Evolutionary conservation across 2,797 vertebrate genomes (phyloP), one percentile per base, ranked within the genome.

Genomic region (Chiloscyllium punctatum): DNA sequence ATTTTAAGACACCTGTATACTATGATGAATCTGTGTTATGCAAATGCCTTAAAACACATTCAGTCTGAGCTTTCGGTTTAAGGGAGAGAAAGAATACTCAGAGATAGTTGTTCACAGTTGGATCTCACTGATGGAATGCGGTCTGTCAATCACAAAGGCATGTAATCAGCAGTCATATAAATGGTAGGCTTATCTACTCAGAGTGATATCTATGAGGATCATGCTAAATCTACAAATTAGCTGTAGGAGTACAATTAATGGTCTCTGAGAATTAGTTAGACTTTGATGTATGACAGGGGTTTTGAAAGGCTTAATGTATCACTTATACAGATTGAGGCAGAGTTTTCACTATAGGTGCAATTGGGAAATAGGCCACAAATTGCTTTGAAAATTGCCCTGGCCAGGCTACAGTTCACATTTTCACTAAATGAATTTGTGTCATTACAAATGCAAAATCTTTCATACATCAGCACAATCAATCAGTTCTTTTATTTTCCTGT

Each of bases 1-100:
- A 97, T 97, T 97, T 97, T 97, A 97, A 96, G 96, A 96, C n/a
- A 96, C 96, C 95, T 96, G 97, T 96, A 96, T 77, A 96, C 96
- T 97, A 97, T 96, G 97, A 96, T 87, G 96, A 96, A 95, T 82
- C 95, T 97, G 91, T 96, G 94, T 96, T 97, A 96, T 96, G 95
- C 96, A 97, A 97, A 97, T 96, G 88, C 97, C 97, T 97, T 96
- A 53, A 97, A 96, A 96, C 18, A 92, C 25, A 42, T 69, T 95
- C 71, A 53, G 74, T 74, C 69, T 91, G 88, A 66, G 88, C 57
- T 91, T 91, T 7, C 0, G 88, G 48, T 77, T 95, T 95, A 51
- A 95, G 53, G 42, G 16, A 30, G 48, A 71, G 42, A 71, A 74
- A 74, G 74, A 91, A 69, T 37, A n/a, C 27, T 57, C n/a, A 62